Percentiles rank a stretch among this genome's conserved stretches.
Evolutionary conservation across 1,140 invertebrate species (phyloP).

Genomic region (Steinernema feltiae): DNA sequence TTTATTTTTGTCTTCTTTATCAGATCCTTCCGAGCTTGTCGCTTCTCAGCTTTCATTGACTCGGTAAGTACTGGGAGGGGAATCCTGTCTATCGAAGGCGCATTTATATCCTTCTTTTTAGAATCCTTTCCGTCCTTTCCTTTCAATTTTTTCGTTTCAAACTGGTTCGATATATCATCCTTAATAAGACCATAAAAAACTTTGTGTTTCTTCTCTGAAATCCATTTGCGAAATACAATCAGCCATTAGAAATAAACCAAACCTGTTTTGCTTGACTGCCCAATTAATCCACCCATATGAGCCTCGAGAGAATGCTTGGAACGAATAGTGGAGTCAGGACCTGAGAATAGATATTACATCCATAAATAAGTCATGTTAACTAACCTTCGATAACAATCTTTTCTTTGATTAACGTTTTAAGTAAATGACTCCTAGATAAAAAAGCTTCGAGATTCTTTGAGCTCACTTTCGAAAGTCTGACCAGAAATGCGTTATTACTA

Average conservation of each 20-base stretch:
- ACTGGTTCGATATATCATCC: conserved; percentile 35
- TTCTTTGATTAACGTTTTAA: conserved; percentile 33
- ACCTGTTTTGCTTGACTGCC: conserved; percentile 20
- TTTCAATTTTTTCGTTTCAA: conserved; percentile 31
- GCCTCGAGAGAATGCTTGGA: conserved; percentile 26
- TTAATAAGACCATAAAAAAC: conserved; percentile 27
- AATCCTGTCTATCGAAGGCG: conserved; percentile 27
- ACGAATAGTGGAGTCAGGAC: background rate
- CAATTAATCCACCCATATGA: conserved; percentile 34
- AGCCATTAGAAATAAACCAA: background rate
- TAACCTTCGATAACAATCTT: conserved; percentile 28
- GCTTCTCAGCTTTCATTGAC: conserved; percentile 22
- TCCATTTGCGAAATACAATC: background rate
- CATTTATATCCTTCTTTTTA: conserved; percentile 28
- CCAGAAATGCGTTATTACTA: conserved; percentile 27
- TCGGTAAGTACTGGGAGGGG: conserved; percentile 24
- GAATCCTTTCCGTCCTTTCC: conserved; percentile 32
- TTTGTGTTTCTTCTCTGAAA: conserved; percentile 2
- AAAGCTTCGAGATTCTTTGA: conserved; percentile 29
- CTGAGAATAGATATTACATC: background rate
- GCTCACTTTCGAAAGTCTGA: conserved; percentile 25
- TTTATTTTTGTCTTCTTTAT: conserved; percentile 75
- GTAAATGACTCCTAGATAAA: conserved; percentile 9
- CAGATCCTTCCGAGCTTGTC: conserved; percentile 18
- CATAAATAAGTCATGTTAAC: conserved; percentile 12